Base-by-base conservation (phyloP, 35 echinoderm and acorn worm species). In the Eucidaris tribuloides region DNA sequence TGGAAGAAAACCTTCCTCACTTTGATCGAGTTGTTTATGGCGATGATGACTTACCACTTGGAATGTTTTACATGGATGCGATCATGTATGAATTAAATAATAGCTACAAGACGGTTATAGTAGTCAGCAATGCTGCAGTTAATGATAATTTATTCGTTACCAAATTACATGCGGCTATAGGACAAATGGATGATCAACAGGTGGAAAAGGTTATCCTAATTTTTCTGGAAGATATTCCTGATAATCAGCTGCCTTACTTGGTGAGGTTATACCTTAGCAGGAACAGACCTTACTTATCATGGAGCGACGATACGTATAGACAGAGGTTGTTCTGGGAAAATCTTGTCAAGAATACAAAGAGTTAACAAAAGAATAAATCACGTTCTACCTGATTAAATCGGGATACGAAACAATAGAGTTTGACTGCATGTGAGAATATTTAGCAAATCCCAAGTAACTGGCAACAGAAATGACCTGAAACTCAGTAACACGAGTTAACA, bases 11-110 rank as follows among this genome's bases (percentile, higher is more conserved):
- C 22, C 37, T 74, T 13, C 68, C 68, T 0, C 28, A 74, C 2
- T 74, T 41, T 74, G 28, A 74, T 7, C 29, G 68, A 40, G 24
- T 74, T 41, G 68, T 40, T 4, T 41, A 41, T 41, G 68, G 68
- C 14, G 68, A 74, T 41, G 28, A 19, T 33, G 68, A 38, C 37
- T 40, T 74, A 18, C 22, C 7, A 14, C 18, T 74, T 3, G 68
- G 68, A 23, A 74, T 74, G 68, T 74, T 41, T 36, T 74, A 74
- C 68, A 41, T 74, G 68, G 68, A 74, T 36, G 34, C 68, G 9
- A 23, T 74, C 38, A 74, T 38, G 9, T 5, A 74, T 1, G 24
- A 42, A 36, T 7, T 74, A 19, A 40, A 74, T 17, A 74, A 44
- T 9, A 74, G 68, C 37, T 74, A 20, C n/a, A 74, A 74, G 37